Evolutionary conservation across 2,113 vertebrate genomes (phyloP).

Genomic region (Tyto alba): DNA sequence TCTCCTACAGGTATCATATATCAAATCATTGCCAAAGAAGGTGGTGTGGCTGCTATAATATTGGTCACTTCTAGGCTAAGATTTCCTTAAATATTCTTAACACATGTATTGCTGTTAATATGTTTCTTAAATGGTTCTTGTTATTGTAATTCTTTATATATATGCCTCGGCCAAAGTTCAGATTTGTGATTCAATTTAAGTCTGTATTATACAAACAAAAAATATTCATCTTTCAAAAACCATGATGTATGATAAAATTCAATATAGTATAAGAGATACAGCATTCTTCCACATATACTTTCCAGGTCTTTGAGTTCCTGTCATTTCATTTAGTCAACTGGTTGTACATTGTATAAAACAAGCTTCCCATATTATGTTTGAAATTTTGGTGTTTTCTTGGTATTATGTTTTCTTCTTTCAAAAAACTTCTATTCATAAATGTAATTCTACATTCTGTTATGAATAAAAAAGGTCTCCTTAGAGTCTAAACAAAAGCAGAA

Average conservation of each 20-base stretch:
- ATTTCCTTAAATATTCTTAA: neutral
- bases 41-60: neutral
- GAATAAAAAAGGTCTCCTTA: neutral
- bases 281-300: neutral
- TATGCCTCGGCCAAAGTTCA: neutral
- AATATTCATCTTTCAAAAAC: neutral
- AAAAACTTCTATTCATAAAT: neutral
- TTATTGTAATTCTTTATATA: neutral
- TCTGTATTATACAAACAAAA: neutral
- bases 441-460: neutral
- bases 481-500: constrained; percentile 26
- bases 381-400: neutral
- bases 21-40: neutral
- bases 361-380: neutral
- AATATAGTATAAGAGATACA: neutral
- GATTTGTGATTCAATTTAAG: neutral
- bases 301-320: neutral
- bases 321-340: neutral
- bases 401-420: neutral
- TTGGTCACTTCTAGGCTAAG: neutral
- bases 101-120: neutral
- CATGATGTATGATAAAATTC: neutral
- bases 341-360: neutral
- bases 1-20: neutral
- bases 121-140: neutral